Evolutionary conservation across 2,113 vertebrate genomes (phyloP).

Genomic region (Choloepus hoffmanni): DNA sequence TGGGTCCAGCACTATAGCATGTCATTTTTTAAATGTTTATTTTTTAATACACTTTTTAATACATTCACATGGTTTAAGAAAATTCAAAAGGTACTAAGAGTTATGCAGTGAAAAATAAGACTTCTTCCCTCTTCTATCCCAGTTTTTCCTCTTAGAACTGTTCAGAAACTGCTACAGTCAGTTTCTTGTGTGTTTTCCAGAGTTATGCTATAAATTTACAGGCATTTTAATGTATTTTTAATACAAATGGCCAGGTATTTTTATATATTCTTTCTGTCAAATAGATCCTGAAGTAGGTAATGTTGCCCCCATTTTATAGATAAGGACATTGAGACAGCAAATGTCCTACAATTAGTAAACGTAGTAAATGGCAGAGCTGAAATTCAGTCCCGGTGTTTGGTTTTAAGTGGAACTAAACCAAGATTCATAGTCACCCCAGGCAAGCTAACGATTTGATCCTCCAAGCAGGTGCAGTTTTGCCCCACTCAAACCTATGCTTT

Average conservation of each 20-base stretch:
- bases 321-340: neutral
- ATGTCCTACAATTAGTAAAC: neutral
- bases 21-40: neutral
- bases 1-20: neutral
- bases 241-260: neutral
- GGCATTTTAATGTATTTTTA: neutral
- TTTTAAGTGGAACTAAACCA: neutral
- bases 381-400: neutral
- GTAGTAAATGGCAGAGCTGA: fast-evolving
- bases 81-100: neutral
- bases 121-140: neutral
- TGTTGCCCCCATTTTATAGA: neutral
- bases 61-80: neutral
- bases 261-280: neutral
- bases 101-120: neutral
- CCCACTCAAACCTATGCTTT: neutral
- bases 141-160: neutral
- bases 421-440: neutral
- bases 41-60: constrained; percentile 10
- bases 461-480: neutral
- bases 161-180: neutral
- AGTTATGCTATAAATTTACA: neutral
- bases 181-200: neutral
- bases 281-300: neutral
- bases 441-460: neutral